Conservation (phyloP, 2,888 invertebrate species). For the Caradrina clavipalpis region DNA sequence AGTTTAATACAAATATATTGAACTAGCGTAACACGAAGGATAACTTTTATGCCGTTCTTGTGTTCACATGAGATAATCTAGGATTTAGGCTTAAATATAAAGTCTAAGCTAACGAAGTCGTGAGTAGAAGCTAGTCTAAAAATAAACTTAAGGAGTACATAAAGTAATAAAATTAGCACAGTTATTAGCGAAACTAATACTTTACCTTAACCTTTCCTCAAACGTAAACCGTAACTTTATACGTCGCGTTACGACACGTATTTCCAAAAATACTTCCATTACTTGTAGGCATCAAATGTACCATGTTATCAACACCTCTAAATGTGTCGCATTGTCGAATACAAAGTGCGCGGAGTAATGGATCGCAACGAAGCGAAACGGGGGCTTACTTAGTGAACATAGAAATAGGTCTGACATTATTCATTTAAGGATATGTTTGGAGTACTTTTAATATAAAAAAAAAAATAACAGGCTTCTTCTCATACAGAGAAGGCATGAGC, state of each 20-base stretch:
- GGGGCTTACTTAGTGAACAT: slow-evolving; percentile 50
- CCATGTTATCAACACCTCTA: slow-evolving; percentile 57
- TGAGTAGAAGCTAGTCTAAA: no score
- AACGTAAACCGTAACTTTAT: slow-evolving; percentile 23
- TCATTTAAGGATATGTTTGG: slow-evolving; percentile 19
- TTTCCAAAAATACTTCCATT: slow-evolving; percentile 36
- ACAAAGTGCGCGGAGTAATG: slow-evolving; percentile 57
- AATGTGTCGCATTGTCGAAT: slow-evolving; percentile 52
- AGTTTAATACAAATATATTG: no score
- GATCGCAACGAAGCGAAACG: slow-evolving; percentile 52
- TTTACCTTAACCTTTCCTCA: not conserved
- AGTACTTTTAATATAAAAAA: not conserved
- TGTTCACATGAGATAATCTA: no score
- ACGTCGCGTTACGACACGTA: slow-evolving; percentile 1
- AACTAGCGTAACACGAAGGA: no score
- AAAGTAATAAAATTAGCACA: not conserved
- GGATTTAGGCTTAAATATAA: no score
- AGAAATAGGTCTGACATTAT: slow-evolving; percentile 45
- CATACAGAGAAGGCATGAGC: no score
- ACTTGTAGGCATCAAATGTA: slow-evolving; percentile 50
- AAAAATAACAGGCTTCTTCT: no score
- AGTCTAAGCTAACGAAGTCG: no score
- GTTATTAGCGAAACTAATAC: slow-evolving; percentile 1
- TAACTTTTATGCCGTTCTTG: no score
- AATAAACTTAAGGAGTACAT: no score